Base-by-base conservation (phyloP, 2,888 invertebrate species). In the Silvanus unidentatus region DNA sequence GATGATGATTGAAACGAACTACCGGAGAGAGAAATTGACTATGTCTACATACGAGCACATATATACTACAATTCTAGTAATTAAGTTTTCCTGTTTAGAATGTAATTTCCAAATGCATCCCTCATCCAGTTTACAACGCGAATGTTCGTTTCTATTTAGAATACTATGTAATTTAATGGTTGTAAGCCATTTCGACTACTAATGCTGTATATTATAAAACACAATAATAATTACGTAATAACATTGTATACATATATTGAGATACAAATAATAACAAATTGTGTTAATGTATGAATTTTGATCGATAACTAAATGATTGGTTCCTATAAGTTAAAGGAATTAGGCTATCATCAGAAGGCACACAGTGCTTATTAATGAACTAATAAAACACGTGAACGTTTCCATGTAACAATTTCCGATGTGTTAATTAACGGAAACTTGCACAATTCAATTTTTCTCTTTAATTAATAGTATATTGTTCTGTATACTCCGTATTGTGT, bases 31-130 rank as follows among this genome's bases (percentile, higher is more conserved):
- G 32, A 32, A 32, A 32, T 32, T 32, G 32, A 32, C 32, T 32
- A 32, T 32, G 32, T 32, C 22, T 22, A 22, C 8, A 22, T 22
- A 22, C 8, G n/a, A 5, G 22, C 8, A 22, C 22, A 22, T 22
- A 32, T 9, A 32, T 28, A n/a, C n/a, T 8, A 32, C 32, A 5
- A 32, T 32, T 32, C 12, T 12, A 11, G 32, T 32, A 32, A 32
- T 32, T 32, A 32, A 32, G 32, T 32, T 32, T 32, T 32, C 32
- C 32, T 32, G 12, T 32, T 32, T 32, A 12, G 11, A n/a, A 32
- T 32, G 32, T 32, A 32, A 32, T 32, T 32, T 32, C 32, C 32
- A 32, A 32, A 32, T 32, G 32, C 32, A 32, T 32, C 32, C 12
- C 32, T 22, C 22, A n/a, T n/a, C 11, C 11, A 32, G 12, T 32